Base-by-base conservation (phyloP, 2,797 vertebrate species). In the Octomys mimax region DNA sequence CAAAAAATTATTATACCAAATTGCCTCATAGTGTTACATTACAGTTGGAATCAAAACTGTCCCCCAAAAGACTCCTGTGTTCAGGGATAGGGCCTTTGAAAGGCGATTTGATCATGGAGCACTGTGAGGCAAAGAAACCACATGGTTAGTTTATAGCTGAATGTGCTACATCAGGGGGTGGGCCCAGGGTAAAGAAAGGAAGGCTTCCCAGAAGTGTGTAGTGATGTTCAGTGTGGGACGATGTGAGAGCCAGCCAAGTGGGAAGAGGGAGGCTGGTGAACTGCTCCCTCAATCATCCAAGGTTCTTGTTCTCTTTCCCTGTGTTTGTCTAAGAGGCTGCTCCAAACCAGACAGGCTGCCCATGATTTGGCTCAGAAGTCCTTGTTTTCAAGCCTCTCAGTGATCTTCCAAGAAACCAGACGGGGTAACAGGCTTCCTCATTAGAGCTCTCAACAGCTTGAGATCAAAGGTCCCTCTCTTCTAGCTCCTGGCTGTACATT, bases 391-490 rank as follows among this genome's bases (percentile, higher is more conserved):
- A 85, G 71, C 68, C 42, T 90, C 59, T 49, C 28, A 92, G 80
- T 12, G 26, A 95, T 92, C 71, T 73, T 46, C 83, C 64, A n/a
- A 92, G 89, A 95, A 95, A 95, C 49, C 89, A 95, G 81, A 93
- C 71, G 90, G 57, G 78, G 24, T 7, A 61, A 49, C 66, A 57
- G 61, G 1, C 83, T 81, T 86, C 77, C 90, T 97, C 80, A 78
- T 94, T 95, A 89, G 70, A 79, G 46, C 22, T 39, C 22, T 84
- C 54, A 95, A 71, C 36, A 75, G 52, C 24, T 7, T 57, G 57
- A 95, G 89, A 96, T 94, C 95, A 96, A 96, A 96, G 81, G 73
- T 77, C 73, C 61, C 78, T 94, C 70, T 83, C 3, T 36, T 28
- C n/a, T 4, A 82, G 75, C 36, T 92, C 84, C 87, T 91, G 90